Conservation (phyloP, 2,888 invertebrate genomes). For the Metopia argyrocephala region DNA sequence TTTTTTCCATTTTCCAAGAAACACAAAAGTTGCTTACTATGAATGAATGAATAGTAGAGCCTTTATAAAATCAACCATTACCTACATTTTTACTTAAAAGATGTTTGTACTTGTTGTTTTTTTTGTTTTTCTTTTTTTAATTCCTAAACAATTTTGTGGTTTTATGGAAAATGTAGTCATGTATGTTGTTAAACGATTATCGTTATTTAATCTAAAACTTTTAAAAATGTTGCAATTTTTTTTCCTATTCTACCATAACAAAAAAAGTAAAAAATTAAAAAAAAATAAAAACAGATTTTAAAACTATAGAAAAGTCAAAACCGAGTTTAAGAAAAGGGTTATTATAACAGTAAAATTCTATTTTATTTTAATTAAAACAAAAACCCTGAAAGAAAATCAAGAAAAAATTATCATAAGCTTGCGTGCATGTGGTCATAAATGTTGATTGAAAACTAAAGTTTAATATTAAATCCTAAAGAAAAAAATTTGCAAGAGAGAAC, state of each 20-base stretch:
- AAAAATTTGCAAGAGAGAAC: background rate
- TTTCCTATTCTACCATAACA: constrained; percentile 28
- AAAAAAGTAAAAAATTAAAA: background rate
- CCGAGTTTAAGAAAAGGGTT: constrained; percentile 45
- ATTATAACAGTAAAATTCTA: constrained; percentile 61
- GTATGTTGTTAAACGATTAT: constrained; percentile 75
- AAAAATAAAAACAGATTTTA: background rate
- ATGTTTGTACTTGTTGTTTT: constrained; percentile 9
- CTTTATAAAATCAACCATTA: background rate
- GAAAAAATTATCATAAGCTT: constrained; percentile 59
- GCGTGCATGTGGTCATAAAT: constrained; percentile 54
- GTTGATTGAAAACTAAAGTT: constrained; percentile 9
- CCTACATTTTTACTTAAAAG: no score
- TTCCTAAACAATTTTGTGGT: constrained; percentile 39
- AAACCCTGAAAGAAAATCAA: constrained; percentile 21
- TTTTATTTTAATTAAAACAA: constrained; percentile 52
- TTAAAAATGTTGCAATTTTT: constrained; percentile 70
- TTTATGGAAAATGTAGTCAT: constrained; percentile 61
- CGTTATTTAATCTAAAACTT: constrained; percentile 73
- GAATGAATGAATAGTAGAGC: background rate
- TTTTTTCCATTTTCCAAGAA: no score
- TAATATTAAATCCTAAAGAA: background rate
- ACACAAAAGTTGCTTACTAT: no score
- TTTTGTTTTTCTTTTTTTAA: background rate
- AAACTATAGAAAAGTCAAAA: constrained; percentile 38